These are phyloP conservation scores for Tholera decimalis DNA, from an alignment of 2,888 invertebrate species.

Conservation along the genomic window DNA sequence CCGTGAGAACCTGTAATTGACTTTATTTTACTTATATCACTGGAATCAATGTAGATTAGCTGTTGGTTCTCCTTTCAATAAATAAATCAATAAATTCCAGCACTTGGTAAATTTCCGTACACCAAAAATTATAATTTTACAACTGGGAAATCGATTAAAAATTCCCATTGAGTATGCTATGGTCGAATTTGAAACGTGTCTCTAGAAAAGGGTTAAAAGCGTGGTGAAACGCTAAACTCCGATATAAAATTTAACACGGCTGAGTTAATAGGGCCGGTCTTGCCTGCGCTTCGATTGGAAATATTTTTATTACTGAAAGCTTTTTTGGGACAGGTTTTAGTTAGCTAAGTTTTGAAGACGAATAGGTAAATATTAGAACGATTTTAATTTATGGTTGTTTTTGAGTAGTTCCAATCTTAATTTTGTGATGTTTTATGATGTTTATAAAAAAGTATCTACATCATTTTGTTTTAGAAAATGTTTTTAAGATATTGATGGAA, in stretches of 20 bases:
- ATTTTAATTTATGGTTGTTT: conserved; percentile 16
- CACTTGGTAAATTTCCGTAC: neutral
- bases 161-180: conserved; percentile 42
- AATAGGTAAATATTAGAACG: conserved; percentile 17
- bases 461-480: too few species aligned
- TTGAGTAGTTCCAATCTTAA: neutral
- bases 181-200: conserved; percentile 45
- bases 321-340: conserved; percentile 53
- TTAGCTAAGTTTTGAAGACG: conserved; percentile 23
- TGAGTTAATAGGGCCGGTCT: conserved; percentile 67
- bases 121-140: conserved; percentile 15
- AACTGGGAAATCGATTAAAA: conserved; percentile 47
- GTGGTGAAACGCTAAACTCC: conserved; percentile 66
- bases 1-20: too few species aligned
- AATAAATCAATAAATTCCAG: too few species aligned
- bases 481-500: too few species aligned
- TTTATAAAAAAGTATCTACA: neutral
- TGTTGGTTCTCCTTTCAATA: too few species aligned
- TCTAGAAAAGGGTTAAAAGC: conserved; percentile 37
- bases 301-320: conserved; percentile 54
- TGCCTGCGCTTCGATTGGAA: conserved; percentile 53
- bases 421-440: neutral
- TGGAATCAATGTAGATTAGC: too few species aligned
- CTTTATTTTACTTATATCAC: too few species aligned
- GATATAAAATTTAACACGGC: conserved; percentile 67